Evolutionary conservation across 2,113 vertebrate species (phyloP).

Genomic region (Erythrolamprus reginae): DNA sequence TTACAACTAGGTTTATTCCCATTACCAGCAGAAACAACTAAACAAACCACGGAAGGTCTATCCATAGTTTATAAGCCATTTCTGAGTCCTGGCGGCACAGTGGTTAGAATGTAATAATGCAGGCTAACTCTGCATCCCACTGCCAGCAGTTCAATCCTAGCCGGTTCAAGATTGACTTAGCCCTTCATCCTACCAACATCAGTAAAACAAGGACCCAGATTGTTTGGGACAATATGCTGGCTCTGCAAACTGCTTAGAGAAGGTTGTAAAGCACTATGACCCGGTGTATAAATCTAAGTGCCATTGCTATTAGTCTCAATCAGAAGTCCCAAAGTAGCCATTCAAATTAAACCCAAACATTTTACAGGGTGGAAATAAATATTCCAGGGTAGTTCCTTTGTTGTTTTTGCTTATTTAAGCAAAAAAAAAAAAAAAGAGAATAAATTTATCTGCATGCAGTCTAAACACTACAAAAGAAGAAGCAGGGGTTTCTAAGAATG

Average conservation of each 20-base stretch:
- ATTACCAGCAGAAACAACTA: not conserved
- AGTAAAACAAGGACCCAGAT: not conserved
- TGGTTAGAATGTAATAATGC: not conserved
- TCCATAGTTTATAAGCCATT: not conserved
- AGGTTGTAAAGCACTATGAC: not conserved
- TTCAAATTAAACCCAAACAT: not conserved
- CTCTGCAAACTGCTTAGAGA: not conserved
- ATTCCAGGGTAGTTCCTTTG: not conserved
- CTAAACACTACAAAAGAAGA: not conserved
- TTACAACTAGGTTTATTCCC: not conserved
- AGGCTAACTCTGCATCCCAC: not conserved
- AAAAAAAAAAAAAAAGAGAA: not conserved
- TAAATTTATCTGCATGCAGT: not conserved
- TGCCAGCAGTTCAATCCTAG: not conserved
- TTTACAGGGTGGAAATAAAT: not conserved
- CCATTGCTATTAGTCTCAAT: too few species aligned
- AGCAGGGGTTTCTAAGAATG: not conserved
- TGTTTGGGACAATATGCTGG: not conserved
- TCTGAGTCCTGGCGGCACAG: not conserved
- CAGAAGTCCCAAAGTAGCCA: not conserved
- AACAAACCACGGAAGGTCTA: not conserved
- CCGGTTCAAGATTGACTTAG: not conserved
- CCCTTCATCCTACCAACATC: not conserved
- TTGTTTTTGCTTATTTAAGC: not conserved
- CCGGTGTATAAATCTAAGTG: too few species aligned